Conservation (phyloP, 2,888 invertebrate species). For the Epiblema foenella region DNA sequence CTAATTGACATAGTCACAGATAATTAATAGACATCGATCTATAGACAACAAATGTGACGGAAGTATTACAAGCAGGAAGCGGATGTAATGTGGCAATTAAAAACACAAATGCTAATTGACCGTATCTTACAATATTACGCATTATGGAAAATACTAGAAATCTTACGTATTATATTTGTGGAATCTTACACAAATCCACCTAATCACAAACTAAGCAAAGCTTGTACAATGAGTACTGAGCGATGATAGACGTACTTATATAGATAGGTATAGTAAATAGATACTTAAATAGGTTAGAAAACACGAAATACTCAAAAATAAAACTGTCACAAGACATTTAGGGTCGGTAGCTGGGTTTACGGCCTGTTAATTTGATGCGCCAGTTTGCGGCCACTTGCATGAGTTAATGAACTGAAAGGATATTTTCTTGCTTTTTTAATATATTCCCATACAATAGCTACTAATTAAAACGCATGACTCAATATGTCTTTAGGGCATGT, state of each 20-base stretch:
- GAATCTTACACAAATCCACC: no score
- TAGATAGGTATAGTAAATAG: no score
- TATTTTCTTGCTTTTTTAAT: no score
- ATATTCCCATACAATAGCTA: no score
- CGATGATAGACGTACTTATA: no score
- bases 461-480: no score
- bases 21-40: slow-evolving; percentile 20
- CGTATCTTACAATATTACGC: slow-evolving; percentile 37
- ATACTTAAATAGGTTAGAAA: no score
- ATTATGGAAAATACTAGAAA: slow-evolving; percentile 20
- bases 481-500: no score
- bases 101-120: slow-evolving; percentile 48
- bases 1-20: slow-evolving; percentile 13
- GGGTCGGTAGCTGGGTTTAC: no score
- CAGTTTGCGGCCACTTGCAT: no score
- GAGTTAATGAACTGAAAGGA: no score
- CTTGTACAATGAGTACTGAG: neutral
- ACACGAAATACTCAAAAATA: neutral
- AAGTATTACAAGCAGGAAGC: slow-evolving; percentile 52
- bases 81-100: slow-evolving; percentile 51
- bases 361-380: no score
- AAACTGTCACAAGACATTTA: neutral
- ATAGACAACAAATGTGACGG: slow-evolving; percentile 45
- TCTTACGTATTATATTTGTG: neutral
- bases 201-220: neutral